phyloP scores from a whole-genome alignment of 2,888 invertebrate species.

The Cyclophora albipunctata region DNA sequence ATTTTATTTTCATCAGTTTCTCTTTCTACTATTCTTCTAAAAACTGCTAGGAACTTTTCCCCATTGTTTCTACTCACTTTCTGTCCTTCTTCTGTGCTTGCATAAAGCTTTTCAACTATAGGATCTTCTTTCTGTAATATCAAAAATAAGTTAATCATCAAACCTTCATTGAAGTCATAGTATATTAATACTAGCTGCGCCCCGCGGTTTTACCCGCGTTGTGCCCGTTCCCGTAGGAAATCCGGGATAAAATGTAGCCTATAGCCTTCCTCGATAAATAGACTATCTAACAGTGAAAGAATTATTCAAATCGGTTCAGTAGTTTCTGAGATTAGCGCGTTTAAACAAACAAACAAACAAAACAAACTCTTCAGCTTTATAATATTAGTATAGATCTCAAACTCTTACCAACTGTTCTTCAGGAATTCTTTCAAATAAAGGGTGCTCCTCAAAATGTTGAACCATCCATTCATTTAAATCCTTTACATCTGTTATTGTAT shows the following conservation, averaged over 20 bases:
- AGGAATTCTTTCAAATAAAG: constrained; percentile 85
- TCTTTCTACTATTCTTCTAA: constrained; percentile 75
- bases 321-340: too few relatives aligned
- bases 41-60: constrained; percentile 94
- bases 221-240: too few relatives aligned
- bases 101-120: constrained; percentile 90
- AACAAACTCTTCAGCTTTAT: too few relatives aligned
- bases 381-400: too few relatives aligned
- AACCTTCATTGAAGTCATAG: not conserved
- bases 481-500: constrained; percentile 98
- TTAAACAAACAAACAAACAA: too few relatives aligned
- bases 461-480: constrained; percentile 99
- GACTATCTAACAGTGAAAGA: too few relatives aligned
- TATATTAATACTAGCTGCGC: not conserved
- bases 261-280: too few relatives aligned
- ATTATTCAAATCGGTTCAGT: too few relatives aligned
- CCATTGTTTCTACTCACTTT: constrained; percentile 97
- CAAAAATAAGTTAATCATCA: constrained; percentile 1
- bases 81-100: constrained; percentile 97
- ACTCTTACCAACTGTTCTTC: constrained; percentile 83
- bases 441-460: constrained; percentile 91
- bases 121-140: constrained; percentile 83
- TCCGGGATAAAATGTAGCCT: too few relatives aligned
- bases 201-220: too few relatives aligned
- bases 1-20: constrained; percentile 12